Base-by-base conservation (phyloP, 2,113 vertebrate genomes). In the Chamaetylas fuelleborni region DNA sequence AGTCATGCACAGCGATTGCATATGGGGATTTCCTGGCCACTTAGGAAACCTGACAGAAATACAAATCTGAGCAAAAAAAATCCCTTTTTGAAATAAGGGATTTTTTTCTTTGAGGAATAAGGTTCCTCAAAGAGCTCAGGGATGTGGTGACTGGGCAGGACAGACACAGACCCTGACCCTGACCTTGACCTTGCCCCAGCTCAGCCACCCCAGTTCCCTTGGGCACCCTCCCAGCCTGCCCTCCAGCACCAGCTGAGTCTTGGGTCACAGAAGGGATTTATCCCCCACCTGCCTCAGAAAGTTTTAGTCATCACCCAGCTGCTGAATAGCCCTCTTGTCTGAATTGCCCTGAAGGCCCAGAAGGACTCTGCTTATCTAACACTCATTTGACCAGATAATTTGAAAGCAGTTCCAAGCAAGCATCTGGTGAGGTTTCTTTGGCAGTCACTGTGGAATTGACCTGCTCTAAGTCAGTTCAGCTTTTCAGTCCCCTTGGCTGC, bases 321-420 rank as follows among this genome's bases (percentile, higher is more conserved):
- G 86, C 86, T 94, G 93, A 93, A 93, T 87, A 85, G 81, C 77
- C 33, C 90, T 85, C 86, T 95, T 92, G 93, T 93, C 47, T 89
- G 62, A 86, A 72, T 95, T 95, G 47, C 92, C 70, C 91, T 2
- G 19, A 62, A 94, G 93, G 94, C 93, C 58, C 74, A 7, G 19
- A 81, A 83, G 57, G 78, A 56, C 71, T 65, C 56, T 88, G 93
- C 94, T 96, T 95, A 96, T 90, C 95, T 89, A 85, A 87, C 2
- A 0, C 92, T 95, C 93, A 67, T 92, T 94, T 93, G 96, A 89
- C 81, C 0, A 8, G 54, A 88, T 91, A 90, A 96, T 95, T 93
- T 36, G 72, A 48, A 95, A 88, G 65, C 94, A 89, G 60, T 78
- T 94, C 91, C 79, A 86, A 94, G 57, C 54, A 40, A 40, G 38